phyloP scores from a whole-genome alignment of 2,888 invertebrate genomes.

The Bembecia ichneumoniformis region DNA sequence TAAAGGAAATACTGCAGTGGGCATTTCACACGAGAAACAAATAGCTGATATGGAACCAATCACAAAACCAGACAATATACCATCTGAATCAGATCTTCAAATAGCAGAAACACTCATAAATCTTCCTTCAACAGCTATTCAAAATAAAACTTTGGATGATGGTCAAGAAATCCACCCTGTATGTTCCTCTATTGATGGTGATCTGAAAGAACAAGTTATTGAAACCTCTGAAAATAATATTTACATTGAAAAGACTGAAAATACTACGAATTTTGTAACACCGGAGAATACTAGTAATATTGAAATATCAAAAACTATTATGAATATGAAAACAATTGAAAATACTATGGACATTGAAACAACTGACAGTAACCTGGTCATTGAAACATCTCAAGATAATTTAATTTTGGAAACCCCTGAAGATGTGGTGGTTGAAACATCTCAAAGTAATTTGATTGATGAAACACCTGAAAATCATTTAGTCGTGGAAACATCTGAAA shows the following conservation, averaged over 20 bases:
- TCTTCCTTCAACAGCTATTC: conserved; percentile 53
- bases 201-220: neutral
- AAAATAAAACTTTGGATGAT: conserved; percentile 32
- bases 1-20: neutral
- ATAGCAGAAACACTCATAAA: conserved; percentile 64
- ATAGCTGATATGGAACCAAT: neutral
- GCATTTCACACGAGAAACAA: neutral
- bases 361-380: neutral
- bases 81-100: conserved; percentile 63
- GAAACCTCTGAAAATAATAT: neutral
- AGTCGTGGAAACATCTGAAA: no score
- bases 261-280: no score
- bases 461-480: no score
- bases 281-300: no score
- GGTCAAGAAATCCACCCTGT: conserved; percentile 9
- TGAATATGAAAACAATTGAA: no score
- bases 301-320: no score
- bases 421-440: neutral
- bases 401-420: neutral
- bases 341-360: neutral
- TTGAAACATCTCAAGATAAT: neutral
- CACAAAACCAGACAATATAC: conserved; percentile 26
- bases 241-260: no score
- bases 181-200: neutral
- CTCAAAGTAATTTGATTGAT: neutral